Base-by-base conservation (phyloP, 2,797 vertebrate genomes). In the Calcarius lapponicus region DNA sequence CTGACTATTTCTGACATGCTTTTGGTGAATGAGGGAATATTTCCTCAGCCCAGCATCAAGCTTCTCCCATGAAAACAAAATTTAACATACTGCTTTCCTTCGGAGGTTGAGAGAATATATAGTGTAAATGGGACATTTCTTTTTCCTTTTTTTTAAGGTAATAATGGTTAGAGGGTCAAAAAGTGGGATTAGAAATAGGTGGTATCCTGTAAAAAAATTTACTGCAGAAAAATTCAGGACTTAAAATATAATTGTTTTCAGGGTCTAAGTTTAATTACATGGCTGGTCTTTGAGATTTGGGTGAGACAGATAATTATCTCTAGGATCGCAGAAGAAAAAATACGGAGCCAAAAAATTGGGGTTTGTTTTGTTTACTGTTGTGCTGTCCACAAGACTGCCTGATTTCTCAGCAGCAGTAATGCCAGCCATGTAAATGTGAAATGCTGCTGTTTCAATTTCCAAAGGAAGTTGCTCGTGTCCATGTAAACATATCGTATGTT, bases 401-500 rank as follows among this genome's bases (percentile, higher is more conserved):
- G 42, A 38, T 31, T 57, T 86, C 69, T 73, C 36, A 67, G 85
- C 58, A 74, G 72, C 74, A 65, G 15, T 56, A 67, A 36, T 62
- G 43, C 56, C 84, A 61, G 6, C 51, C 50, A 4, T 50, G 51
- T 56, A 81, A 79, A 90, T 47, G 72, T 88, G 86, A 92, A 89
- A 92, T 50, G 43, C 40, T 94, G 57, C 75, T n/a, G 3, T 66
- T 90, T 74, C 73, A 28, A 0, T 96, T 91, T 85, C 78, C 83
- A 74, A 66, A 85, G 84, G 78, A 79, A 83, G 76, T 64, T 87
- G 70, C 82, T 87, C 53, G 51, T 64, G 86, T 80, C 57, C 53
- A 3, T 66, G 80, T 91, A 95, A 90, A 92, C 81, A 76, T 51
- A 89, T 88, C 40, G 2, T 90, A 73, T 45, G 82, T 88, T 94